Evolutionary conservation across 2,888 invertebrate species (phyloP), one percentile per base, ranked within the genome.

Genomic region (Microchrysa polita): DNA sequence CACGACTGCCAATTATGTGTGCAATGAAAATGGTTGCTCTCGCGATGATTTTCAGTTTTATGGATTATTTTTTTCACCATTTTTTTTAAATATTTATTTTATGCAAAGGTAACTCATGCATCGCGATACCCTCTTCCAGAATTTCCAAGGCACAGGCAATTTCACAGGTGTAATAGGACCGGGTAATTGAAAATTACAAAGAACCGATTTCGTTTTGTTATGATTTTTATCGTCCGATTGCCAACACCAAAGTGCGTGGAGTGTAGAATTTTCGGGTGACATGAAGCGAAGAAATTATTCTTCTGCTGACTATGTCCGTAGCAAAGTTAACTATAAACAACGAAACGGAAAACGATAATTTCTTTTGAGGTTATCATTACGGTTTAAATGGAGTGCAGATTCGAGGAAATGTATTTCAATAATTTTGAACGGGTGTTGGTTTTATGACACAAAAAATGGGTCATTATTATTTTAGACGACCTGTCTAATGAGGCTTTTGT

Each of bases 1-100:
- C 74, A 73, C 73, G 74, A 75, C 60, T 69, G 73, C 74, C 74
- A 75, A 75, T 75, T 75, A 75, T 57, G 65, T 18, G 22, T 22
- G 52, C 16, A 60, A 34, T 52, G 16, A 12, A 48, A 27, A 22
- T 44, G 22, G 60, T 60, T 59, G 72, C 59, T n/a, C 42, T n/a
- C n/a, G n/a, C 69, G 52, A 57, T 55, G 69, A 57, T 69, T 44
- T 44, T 23, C 65, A 16, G 23, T 34, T 34, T 7, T 34, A 5
- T 34, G 27, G 27, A 7, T 34, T 34, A 5, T 34, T 34, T 34
- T 34, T 34, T 34, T 34, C n/a, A n/a, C n/a, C n/a, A n/a, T n/a
- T n/a, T n/a, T n/a, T n/a, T n/a, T n/a, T n/a, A n/a, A n/a, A n/a
- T n/a, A n/a, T n/a, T n/a, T n/a, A n/a, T n/a, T n/a, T n/a, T n/a